Evolutionary conservation across 1,140 invertebrate genomes (phyloP).

Genomic region (Drosophila subpulchrella): DNA sequence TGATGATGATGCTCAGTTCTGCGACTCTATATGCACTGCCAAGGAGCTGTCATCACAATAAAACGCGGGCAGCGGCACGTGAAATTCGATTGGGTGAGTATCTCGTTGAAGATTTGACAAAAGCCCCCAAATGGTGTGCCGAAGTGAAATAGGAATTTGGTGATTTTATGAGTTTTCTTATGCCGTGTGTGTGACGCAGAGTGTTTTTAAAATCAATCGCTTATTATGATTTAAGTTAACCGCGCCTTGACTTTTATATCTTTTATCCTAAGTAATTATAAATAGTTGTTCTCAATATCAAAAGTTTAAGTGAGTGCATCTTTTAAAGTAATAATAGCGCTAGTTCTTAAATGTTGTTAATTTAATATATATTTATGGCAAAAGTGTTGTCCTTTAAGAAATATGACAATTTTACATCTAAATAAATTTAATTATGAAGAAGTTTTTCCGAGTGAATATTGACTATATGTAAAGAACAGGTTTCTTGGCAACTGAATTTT

Average conservation of each 20-base stretch:
- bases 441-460: conserved; percentile 7
- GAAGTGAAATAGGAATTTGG: conserved; percentile 21
- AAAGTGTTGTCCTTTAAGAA: too few relatives aligned
- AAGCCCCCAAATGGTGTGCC: conserved; percentile 26
- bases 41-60: conserved; percentile 64
- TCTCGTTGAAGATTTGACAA: conserved; percentile 33
- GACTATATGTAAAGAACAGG: conserved; percentile 14
- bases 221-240: background rate
- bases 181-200: background rate
- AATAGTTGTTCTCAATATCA: background rate
- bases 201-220: conserved; percentile 1
- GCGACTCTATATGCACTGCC: conserved; percentile 52
- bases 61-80: conserved; percentile 47
- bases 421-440: conserved; percentile 1
- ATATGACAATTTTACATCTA: background rate
- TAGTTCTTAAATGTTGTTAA: too few relatives aligned
- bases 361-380: too few relatives aligned
- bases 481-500: conserved; percentile 8
- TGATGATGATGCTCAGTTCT: conserved; percentile 46
- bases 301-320: too few relatives aligned
- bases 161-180: conserved; percentile 9
- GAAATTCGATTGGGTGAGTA: conserved; percentile 66
- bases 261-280: background rate
- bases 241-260: background rate
- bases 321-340: too few relatives aligned